Base-by-base conservation (phyloP, 2,888 invertebrate species). In the Dimorphilus gyrociliatus region DNA sequence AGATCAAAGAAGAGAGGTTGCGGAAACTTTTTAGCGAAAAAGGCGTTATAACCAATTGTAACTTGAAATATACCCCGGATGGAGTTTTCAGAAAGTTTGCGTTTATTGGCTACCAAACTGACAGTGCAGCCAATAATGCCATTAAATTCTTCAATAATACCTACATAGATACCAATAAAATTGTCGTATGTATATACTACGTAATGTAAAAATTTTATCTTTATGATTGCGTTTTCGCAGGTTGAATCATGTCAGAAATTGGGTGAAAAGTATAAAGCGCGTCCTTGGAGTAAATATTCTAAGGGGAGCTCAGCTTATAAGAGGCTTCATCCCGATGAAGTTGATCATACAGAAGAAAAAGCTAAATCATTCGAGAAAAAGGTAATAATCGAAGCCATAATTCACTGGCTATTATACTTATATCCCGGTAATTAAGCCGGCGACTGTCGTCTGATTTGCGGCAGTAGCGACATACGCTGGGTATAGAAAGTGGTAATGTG, bases 221-320 rank as follows among this genome's bases (percentile, higher is more conserved):
- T n/a, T n/a, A n/a, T n/a, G n/a, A n/a, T n/a, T n/a, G n/a, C n/a
- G n/a, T n/a, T n/a, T n/a, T n/a, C n/a, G 21, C 13, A 67, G 66
- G 60, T 90, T 1, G 51, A 52, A 15, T 23, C 46, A 23, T 51
- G 53, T 1, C 37, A 47, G 13, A 60, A 62, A 36, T 58, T 70
- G 33, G 59, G 62, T 3, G 64, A 63, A 35, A 39, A 38, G 3
- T 52, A 69, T 30, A 88, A 88, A 59, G 81, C 85, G 2, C 73
- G 80, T 60, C 73, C 88, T 0, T 88, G 88, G 86, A 90, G 86
- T 59, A 86, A 85, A 66, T 78, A 88, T 66, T 73, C 85, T 1
- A 59, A 71, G 21, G 82, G 82, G 36, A 81, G 77, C 55, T 71
- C 73, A 34, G 72, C 72, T 4, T 72, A 69, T 47, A 71, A 72